Evolutionary conservation across 2,113 vertebrate genomes (phyloP).

Genomic region (Abramis brama): DNA sequence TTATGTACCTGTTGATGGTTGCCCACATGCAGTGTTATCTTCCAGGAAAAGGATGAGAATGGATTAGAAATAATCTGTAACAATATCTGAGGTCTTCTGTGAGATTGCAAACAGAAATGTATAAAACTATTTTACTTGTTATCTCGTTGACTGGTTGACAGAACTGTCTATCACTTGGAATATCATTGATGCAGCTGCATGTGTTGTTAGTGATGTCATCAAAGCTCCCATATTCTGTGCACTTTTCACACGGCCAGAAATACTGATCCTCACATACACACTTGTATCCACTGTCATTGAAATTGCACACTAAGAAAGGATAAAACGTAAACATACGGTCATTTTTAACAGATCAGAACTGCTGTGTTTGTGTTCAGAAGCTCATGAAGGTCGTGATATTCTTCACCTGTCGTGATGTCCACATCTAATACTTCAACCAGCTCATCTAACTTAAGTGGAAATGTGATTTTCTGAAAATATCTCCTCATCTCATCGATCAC

Average conservation of each 20-base stretch:
- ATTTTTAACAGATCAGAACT: background rate
- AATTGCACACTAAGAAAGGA: slow-evolving; percentile 62
- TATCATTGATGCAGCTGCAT: slow-evolving; percentile 65
- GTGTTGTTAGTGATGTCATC: slow-evolving; percentile 34
- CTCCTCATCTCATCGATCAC: slow-evolving; percentile 37
- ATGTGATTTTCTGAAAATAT: slow-evolving; percentile 1
- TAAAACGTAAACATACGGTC: background rate
- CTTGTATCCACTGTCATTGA: slow-evolving; percentile 53
- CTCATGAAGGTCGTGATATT: slow-evolving; percentile 7
- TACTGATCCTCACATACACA: slow-evolving; percentile 70
- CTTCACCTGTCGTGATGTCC: slow-evolving; percentile 53
- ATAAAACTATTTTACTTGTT: slow-evolving; percentile 11
- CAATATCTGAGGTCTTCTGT: no score
- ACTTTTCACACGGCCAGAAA: slow-evolving; percentile 61
- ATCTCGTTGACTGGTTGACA: slow-evolving; percentile 54
- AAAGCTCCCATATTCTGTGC: slow-evolving; percentile 62
- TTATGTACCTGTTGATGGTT: background rate
- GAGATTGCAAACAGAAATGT: background rate
- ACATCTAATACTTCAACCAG: slow-evolving; percentile 18
- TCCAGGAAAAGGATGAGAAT: background rate
- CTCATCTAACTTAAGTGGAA: background rate
- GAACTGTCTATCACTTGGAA: slow-evolving; percentile 60
- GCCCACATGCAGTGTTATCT: background rate
- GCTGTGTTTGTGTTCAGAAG: background rate
- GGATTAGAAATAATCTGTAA: background rate